A percentile compares a stretch with the other conserved stretches of the same genome.
These are phyloP conservation scores for Pyrocoelia pectoralis DNA, from an alignment of 2,888 invertebrate genomes.

Conservation along the genomic window DNA sequence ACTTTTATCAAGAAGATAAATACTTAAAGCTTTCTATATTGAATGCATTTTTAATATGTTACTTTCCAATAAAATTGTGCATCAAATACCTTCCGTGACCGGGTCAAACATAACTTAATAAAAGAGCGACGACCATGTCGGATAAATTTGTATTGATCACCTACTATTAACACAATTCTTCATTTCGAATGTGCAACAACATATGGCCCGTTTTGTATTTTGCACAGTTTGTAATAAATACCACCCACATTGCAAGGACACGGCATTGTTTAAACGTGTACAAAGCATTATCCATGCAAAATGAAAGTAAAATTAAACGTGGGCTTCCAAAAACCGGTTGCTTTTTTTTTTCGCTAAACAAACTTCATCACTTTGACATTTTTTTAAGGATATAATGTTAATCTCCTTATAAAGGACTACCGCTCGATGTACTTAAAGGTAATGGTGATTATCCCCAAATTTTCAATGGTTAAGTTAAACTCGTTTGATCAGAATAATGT, in stretches of 20 bases:
- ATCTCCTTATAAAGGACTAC: background rate
- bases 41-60: no score
- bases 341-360: background rate
- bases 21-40: no score
- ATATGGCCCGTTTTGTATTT: background rate
- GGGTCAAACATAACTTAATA: no score
- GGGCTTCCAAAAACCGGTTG: background rate
- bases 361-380: background rate
- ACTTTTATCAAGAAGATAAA: no score
- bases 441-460: no score
- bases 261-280: background rate
- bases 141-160: no score
- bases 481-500: constrained; percentile 18
- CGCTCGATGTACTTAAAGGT: background rate
- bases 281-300: background rate
- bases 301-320: constrained; percentile 1
- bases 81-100: no score
- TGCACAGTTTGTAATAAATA: background rate
- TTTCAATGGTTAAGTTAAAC: background rate
- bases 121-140: no score
- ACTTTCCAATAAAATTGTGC: no score
- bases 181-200: background rate
- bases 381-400: background rate
- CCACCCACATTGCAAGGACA: background rate
- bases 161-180: no score